phyloP scores from a whole-genome alignment of 2,797 vertebrate genomes.

The Mormyrops boulengeri region DNA sequence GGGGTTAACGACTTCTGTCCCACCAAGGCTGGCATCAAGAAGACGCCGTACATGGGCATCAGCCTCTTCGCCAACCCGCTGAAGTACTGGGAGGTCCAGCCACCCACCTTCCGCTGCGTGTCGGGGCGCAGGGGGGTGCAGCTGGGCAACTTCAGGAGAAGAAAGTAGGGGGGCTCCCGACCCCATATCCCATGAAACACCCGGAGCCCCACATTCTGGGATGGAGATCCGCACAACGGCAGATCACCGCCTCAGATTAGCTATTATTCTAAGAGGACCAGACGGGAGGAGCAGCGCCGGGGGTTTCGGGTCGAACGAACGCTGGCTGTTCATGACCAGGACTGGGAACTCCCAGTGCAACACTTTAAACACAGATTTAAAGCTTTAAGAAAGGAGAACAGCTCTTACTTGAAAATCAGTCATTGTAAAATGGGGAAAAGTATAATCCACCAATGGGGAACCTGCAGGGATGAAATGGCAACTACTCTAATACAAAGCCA shows the following conservation, averaged over 20 bases:
- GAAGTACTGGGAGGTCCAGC: slow-evolving; percentile 90
- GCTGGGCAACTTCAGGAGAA: slow-evolving; percentile 83
- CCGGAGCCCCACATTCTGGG: slow-evolving; percentile 15
- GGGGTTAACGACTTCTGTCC: slow-evolving; percentile 96
- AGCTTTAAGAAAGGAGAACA: slow-evolving; percentile 17
- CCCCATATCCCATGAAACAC: background rate
- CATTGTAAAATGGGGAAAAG: background rate
- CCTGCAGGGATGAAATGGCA: slow-evolving; percentile 18
- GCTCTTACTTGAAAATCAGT: slow-evolving; percentile 18
- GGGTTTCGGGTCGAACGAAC: background rate
- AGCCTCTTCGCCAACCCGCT: slow-evolving; percentile 91
- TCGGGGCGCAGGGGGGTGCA: slow-evolving; percentile 79
- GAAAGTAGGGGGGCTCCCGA: slow-evolving; percentile 34
- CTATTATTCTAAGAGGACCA: slow-evolving; percentile 13
- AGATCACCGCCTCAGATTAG: slow-evolving; percentile 19
- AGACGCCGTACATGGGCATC: slow-evolving; percentile 81
- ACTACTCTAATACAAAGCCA: slow-evolving; percentile 6
- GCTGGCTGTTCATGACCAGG: slow-evolving; percentile 8
- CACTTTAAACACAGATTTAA: background rate
- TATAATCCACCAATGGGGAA: background rate
- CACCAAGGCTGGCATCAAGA: slow-evolving; percentile 64
- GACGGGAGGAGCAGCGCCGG: background rate
- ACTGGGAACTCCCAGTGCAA: background rate
- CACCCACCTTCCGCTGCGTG: slow-evolving; percentile 86
- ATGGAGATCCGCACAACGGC: slow-evolving; percentile 27